phyloP scores from a whole-genome alignment of 2,113 vertebrate species.

The Oenanthe oenanthe region DNA sequence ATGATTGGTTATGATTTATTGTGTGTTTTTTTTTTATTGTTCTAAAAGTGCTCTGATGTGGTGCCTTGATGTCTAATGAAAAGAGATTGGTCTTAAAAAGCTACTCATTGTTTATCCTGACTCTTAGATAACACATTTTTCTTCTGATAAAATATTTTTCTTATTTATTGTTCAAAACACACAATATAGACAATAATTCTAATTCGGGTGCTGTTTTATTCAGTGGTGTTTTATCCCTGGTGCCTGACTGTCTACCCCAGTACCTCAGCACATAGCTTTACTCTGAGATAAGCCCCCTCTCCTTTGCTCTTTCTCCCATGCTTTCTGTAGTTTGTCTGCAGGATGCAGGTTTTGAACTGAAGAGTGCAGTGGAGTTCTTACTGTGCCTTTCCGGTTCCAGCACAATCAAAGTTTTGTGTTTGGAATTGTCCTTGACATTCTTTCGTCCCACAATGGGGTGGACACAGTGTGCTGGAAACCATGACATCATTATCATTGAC shows the following conservation, averaged over 20 bases:
- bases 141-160: conserved; percentile 93
- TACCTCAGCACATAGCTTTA: conserved; percentile 97
- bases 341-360: conserved; percentile 86
- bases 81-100: conserved; percentile 86
- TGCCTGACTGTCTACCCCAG: conserved; percentile 94
- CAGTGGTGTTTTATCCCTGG: conserved; percentile 86
- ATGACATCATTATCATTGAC: conserved; percentile 96
- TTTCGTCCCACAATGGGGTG: conserved; percentile 90
- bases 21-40: conserved; percentile 82
- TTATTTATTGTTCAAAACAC: conserved; percentile 86
- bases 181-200: conserved; percentile 84
- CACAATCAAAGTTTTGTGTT: conserved; percentile 88
- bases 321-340: conserved; percentile 83
- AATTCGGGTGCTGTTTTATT: conserved; percentile 84
- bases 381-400: conserved; percentile 86
- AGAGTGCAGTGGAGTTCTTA: conserved; percentile 82
- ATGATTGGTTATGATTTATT: conserved; percentile 86
- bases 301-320: conserved; percentile 78
- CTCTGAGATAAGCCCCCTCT: conserved; percentile 92
- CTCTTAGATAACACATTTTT: conserved; percentile 92
- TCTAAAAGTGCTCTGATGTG: conserved; percentile 87
- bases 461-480: conserved; percentile 91
- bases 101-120: conserved; percentile 85
- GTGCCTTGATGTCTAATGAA: conserved; percentile 98
- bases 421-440: conserved; percentile 97